These are phyloP conservation scores for Hypanus sabinus DNA, from an alignment of 2,113 vertebrate species.

Conservation along the genomic window DNA sequence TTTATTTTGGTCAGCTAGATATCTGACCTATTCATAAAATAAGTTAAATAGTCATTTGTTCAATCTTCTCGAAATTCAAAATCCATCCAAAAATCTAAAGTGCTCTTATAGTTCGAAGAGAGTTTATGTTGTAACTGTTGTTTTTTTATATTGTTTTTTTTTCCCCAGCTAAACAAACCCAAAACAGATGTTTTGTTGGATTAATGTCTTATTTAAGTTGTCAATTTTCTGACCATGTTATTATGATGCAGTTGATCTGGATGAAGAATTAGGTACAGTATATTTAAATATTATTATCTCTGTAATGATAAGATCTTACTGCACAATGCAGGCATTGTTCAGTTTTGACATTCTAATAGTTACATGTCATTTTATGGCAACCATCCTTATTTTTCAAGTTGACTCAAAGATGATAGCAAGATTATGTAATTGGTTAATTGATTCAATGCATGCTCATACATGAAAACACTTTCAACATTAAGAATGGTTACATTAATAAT, in stretches of 20 bases:
- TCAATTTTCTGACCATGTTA: conserved; percentile 21
- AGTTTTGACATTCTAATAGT: conserved; percentile 35
- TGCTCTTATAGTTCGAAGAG: background rate
- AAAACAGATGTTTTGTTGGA: conserved; percentile 6
- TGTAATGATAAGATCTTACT: background rate
- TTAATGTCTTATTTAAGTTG: conserved; percentile 1
- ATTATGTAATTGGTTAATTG: conserved; percentile 53
- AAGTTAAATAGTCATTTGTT: background rate
- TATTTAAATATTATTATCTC: conserved; percentile 23
- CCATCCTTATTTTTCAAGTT: conserved; percentile 39
- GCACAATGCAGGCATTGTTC: conserved; percentile 18
- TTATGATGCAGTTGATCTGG: background rate
- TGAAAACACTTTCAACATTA: conserved; percentile 58
- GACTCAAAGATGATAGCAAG: conserved; percentile 44
- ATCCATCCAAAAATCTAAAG: background rate
- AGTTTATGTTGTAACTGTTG: background rate
- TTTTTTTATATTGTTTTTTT: background rate
- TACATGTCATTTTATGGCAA: conserved; percentile 37
- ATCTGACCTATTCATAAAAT: background rate
- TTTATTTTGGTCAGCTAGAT: background rate
- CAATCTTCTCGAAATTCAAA: background rate
- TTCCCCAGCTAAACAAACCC: background rate
- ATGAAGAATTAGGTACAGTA: background rate
- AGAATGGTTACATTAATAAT: conserved; percentile 52
- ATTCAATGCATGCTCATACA: conserved; percentile 69